Evolutionary conservation across 2,797 vertebrate species (phyloP), one percentile per base, ranked within the genome.

Genomic region (Denticeps clupeoides): DNA sequence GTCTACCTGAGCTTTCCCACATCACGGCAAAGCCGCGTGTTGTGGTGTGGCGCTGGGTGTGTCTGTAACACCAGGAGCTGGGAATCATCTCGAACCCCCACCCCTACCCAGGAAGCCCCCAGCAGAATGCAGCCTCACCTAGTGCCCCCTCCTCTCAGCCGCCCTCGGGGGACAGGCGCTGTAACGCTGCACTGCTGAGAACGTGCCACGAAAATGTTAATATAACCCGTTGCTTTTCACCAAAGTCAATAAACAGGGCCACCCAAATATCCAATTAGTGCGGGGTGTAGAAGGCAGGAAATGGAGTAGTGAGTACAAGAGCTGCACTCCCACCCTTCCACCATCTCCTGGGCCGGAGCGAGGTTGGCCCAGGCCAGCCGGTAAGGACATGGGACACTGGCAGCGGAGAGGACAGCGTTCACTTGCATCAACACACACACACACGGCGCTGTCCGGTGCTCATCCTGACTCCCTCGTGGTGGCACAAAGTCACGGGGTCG

Each of bases 161-260:
- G 63, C 68, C 78, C 80, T 81, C 83, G 71, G 52, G 79, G 80
- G 79, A 79, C 62, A 59, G 78, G 82, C 84, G 77, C 63, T 82
- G 88, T 92, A 94, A 93, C 80, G 74, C 77, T 74, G 88, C 80
- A 87, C 90, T 87, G 89, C 90, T 94, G 90, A 93, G 91, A 93
- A 94, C 87, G 76, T 83, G 84, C 84, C 87, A 88, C 83, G 86
- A 92, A 95, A 94, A 95, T 88, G 91, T 90, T 82, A 81, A 82
- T 82, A 82, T 79, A 94, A 91, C 75, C 90, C 81, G 73, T 82
- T 69, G 77, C 89, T 89, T 93, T 96, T 89, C 88, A 84, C 84
- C 83, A 89, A 88, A 89, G 89, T 93, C 94, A 97, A 98, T 93
- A 98, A 95, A 93, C 88, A 93, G 84, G 93, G 90, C 93, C 93